These are phyloP conservation scores for Coluber constrictor DNA, from an alignment of 2,797 vertebrate genomes.

Conservation along the genomic window DNA sequence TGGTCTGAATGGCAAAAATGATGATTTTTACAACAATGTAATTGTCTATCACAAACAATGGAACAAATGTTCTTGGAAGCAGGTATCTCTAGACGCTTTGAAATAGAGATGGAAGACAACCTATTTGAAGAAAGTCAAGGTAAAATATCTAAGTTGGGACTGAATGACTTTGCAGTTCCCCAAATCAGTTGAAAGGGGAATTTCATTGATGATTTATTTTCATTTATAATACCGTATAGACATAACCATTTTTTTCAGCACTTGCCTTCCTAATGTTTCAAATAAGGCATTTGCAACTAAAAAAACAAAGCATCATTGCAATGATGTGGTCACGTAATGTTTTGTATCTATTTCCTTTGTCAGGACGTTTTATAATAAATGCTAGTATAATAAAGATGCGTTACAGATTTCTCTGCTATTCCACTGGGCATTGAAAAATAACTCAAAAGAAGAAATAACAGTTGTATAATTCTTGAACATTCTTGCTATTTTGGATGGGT, in stretches of 20 bases:
- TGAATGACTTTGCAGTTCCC: background rate
- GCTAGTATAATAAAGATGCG: background rate
- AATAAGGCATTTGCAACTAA: background rate
- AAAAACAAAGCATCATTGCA: background rate
- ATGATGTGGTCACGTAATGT: background rate
- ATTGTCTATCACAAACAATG: background rate
- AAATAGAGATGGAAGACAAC: background rate
- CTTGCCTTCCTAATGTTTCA: background rate
- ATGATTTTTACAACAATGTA: background rate
- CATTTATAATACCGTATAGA: background rate
- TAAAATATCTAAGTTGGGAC: too few species aligned
- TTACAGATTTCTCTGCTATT: background rate
- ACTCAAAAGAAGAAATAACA: background rate
- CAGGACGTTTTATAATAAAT: background rate
- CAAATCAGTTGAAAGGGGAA: background rate
- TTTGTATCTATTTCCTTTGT: background rate
- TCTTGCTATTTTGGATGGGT: background rate
- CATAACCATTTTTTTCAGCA: background rate
- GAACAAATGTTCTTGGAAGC: background rate
- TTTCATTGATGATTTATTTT: background rate
- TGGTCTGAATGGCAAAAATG: background rate
- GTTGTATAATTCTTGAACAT: background rate
- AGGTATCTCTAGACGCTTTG: background rate
- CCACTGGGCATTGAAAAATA: background rate
- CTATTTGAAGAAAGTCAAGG: background rate